phyloP scores from a whole-genome alignment of 2,797 vertebrate genomes.

The Gallinago stenura region DNA sequence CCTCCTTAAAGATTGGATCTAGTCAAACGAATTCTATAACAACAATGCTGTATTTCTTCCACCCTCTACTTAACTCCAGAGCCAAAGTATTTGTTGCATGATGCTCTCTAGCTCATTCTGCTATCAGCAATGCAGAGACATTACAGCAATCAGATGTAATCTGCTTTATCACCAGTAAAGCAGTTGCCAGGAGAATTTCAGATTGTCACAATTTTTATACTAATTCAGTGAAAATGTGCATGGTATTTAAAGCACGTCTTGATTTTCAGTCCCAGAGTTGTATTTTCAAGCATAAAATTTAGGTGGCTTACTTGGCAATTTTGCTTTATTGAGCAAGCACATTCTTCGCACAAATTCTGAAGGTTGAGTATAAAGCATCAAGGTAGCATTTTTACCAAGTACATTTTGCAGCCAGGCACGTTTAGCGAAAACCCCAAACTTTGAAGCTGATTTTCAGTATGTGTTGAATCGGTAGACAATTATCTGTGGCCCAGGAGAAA shows the following conservation, averaged over 20 bases:
- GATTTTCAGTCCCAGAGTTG: constrained; percentile 5
- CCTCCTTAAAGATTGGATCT: neutral
- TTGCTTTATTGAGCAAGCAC: neutral
- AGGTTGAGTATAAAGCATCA: neutral
- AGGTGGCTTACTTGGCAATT: neutral
- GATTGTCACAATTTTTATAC: neutral
- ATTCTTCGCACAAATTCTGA: neutral
- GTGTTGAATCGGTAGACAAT: neutral
- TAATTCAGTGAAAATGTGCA: neutral
- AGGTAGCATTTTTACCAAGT: neutral
- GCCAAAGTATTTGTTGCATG: neutral
- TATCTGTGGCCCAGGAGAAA: neutral
- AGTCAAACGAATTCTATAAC: neutral
- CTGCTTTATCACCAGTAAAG: constrained; percentile 21
- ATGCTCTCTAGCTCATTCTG: neutral
- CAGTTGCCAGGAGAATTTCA: constrained; percentile 5
- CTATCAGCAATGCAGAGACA: constrained; percentile 5
- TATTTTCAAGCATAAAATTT: constrained; percentile 3
- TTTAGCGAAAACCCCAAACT: neutral
- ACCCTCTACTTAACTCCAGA: neutral
- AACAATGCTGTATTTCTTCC: neutral
- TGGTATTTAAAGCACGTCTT: neutral
- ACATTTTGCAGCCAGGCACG: neutral
- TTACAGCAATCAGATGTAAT: constrained; percentile 17
- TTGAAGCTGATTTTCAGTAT: neutral